Percentiles rank a stretch among this genome's conserved stretches.
Evolutionary conservation across 2,888 invertebrate genomes (phyloP).

Genomic region (Drosophila austrosaltans): DNA sequence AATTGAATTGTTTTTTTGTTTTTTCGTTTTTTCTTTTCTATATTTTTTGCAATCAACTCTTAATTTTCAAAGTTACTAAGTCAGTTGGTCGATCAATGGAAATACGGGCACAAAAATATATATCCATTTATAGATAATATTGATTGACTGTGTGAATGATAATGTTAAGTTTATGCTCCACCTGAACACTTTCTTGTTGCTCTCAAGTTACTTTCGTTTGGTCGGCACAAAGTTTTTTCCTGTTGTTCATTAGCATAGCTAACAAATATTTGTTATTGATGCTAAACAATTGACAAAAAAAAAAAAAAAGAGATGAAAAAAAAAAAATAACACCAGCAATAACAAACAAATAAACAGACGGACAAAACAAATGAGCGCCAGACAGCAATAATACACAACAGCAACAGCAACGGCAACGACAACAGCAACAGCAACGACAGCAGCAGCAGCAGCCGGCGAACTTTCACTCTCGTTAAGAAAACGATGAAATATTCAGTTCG

Average conservation of each 20-base stretch:
- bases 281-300: conserved; percentile 62
- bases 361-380: conserved; percentile 41
- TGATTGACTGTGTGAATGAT: not conserved
- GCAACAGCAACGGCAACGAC: conserved; percentile 8
- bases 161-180: not conserved
- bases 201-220: conserved; percentile 37
- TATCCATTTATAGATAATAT: conserved; percentile 21
- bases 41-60: conserved; percentile 23
- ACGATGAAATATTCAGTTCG: conserved; percentile 39
- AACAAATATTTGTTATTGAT: conserved; percentile 70
- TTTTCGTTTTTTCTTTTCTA: not conserved
- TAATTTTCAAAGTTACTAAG: conserved; percentile 37
- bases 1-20: conserved; percentile 22
- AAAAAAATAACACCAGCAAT: conserved; percentile 22
- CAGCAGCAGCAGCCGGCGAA: conserved; percentile 30
- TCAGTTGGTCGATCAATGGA: conserved; percentile 21
- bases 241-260: conserved; percentile 65
- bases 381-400: conserved; percentile 32
- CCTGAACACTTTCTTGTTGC: conserved; percentile 12
- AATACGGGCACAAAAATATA: conserved; percentile 6
- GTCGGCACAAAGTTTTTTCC: conserved; percentile 44
- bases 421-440: conserved; percentile 6
- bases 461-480: conserved; percentile 68
- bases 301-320: conserved; percentile 41
- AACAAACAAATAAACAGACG: conserved; percentile 37